Percentiles rank a stretch among this genome's conserved stretches.
Evolutionary conservation across 2,113 vertebrate genomes (phyloP).

Genomic region (Perca fluviatilis): DNA sequence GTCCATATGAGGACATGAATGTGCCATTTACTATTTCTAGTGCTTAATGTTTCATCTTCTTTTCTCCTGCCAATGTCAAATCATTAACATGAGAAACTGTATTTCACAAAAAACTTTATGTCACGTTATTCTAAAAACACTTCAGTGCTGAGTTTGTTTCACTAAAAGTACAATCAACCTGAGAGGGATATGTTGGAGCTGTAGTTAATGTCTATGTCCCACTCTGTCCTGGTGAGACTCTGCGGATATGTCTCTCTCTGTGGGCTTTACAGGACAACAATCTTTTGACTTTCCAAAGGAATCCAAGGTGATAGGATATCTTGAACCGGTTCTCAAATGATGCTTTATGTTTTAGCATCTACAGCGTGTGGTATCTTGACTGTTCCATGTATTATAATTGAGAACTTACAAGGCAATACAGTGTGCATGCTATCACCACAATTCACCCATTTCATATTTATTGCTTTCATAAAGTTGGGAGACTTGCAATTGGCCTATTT

Average conservation of each 20-base stretch:
- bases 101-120: background rate
- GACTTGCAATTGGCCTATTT: background rate
- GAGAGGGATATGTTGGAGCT: constrained; percentile 7
- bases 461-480: background rate
- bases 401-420: background rate
- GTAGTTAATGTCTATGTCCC: too few relatives aligned
- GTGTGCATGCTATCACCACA: background rate
- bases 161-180: constrained; percentile 49
- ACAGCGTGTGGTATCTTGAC: background rate
- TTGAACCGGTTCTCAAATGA: background rate
- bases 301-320: background rate
- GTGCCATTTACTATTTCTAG: constrained; percentile 73
- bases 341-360: background rate
- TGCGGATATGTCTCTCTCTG: too few relatives aligned
- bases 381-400: background rate
- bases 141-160: constrained; percentile 26
- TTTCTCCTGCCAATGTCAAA: constrained; percentile 46
- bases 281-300: background rate
- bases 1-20: constrained; percentile 36
- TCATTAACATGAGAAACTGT: constrained; percentile 34
- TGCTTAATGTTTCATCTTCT: constrained; percentile 55
- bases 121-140: constrained; percentile 28
- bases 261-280: background rate
- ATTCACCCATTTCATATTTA: background rate
- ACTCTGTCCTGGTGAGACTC: too few relatives aligned